Base-by-base conservation (phyloP, 2,113 vertebrate species). In the Acrocephalus arundinaceus region DNA sequence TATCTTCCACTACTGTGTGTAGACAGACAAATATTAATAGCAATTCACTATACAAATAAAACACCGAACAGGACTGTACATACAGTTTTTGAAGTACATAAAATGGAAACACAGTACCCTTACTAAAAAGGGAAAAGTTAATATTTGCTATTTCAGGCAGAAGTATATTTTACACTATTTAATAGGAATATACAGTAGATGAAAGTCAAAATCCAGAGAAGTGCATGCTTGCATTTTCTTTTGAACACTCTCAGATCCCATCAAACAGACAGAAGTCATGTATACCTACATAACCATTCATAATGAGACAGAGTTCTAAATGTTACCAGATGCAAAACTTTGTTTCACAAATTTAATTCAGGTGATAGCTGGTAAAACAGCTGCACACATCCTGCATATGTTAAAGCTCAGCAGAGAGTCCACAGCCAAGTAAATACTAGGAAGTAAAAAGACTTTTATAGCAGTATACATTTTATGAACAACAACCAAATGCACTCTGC, bases 31-130 rank as follows among this genome's bases (percentile, higher is more conserved):
- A 5, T 41, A 81, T 57, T 52, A 79, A 57, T 61, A 22, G 45
- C 79, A 95, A 88, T 54, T 86, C 85, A 83, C 65, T 67, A 41
- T 33, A 96, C 81, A 92, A 83, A 55, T 61, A 85, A 91, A 83
- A 93, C 90, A 94, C 18, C 35, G 52, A 89, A 95, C 78, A n/a
- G 14, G 70, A 92, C 68, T 39, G 16, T 37, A 91, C 62, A 67
- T 10, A 94, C 8, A 90, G 49, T 39, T 91, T 59, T 61, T 5
- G 14, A 77, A 88, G 27, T 55, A 66, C 84, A 35, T 13, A 89
- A 74, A 90, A 74, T 22, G 16, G 52, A 94, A 90, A 83, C 22
- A 62, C 10, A 5, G 8, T 85, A 70, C 17, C 16, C 87, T 57
- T 67, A 39, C 31, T 68, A 31, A 70, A 80, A 95, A 15, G 16